phyloP scores from a whole-genome alignment of 2,113 vertebrate genomes.

The Alligator sinensis region DNA sequence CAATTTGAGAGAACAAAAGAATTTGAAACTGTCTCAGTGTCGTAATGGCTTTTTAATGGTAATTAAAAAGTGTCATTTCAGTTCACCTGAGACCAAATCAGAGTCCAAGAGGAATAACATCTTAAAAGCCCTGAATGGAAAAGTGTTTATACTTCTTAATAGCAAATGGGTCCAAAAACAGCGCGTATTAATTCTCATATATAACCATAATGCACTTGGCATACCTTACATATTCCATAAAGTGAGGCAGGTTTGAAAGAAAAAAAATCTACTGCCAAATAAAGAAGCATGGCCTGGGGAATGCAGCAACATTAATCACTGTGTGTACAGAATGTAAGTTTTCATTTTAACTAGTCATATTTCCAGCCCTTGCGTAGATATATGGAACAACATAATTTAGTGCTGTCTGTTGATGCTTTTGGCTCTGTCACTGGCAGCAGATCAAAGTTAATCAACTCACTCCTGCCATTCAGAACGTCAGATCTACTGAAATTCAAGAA shows the following conservation, averaged over 20 bases:
- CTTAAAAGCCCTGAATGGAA: neutral
- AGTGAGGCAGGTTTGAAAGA: neutral
- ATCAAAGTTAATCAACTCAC: neutral
- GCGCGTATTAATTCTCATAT: neutral
- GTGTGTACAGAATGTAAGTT: neutral
- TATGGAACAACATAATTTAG: neutral
- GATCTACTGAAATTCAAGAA: neutral
- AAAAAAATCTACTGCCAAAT: neutral
- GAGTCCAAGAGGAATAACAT: neutral
- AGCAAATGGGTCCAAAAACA: neutral
- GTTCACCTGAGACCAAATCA: neutral
- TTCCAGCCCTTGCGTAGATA: neutral
- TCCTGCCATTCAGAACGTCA: neutral
- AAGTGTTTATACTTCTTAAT: neutral
- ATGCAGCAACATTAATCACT: neutral
- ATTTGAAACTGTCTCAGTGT: neutral
- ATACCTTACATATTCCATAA: neutral
- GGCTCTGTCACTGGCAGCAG: neutral
- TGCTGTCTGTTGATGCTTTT: slow-evolving; percentile 46
- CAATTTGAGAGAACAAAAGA: neutral
- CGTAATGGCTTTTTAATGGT: neutral
- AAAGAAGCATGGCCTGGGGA: neutral
- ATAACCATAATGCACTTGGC: neutral
- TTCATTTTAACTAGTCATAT: neutral
- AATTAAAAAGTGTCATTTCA: neutral